Evolutionary conservation across 2,797 vertebrate species (phyloP), one percentile per base, ranked within the genome.

Genomic region (Picus viridis): DNA sequence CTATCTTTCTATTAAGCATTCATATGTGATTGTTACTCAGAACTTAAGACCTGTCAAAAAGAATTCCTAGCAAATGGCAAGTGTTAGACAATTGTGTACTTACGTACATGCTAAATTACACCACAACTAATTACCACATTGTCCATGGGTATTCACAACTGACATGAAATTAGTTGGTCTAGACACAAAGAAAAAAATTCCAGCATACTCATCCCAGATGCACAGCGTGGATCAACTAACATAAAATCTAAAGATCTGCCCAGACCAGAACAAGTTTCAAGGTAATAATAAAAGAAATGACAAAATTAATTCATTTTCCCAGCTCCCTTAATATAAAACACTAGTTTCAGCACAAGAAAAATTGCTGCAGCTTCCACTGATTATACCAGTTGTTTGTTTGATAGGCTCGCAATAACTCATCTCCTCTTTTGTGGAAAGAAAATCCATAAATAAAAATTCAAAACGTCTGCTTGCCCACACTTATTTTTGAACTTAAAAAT

Each of bases 401-500:
- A 97, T 67, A 94, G 94, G 96, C 84, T 74, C 6, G 4, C 30
- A 92, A 64, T 63, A 76, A 80, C 36, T 74, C 18, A 34, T 64
- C 17, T 57, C 47, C 73, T 58, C 88, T 86, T 86, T 89, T 81
- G 64, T n/a, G 83, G 51, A 29, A 56, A 91, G 75, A 93, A 95
- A 95, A 96, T 92, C 88, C 27, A 51, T 51, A 85, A 97, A 90
- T 80, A 94, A 92, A 96, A 94, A 93, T 89, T 7, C 12, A 93
- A 96, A 96, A 57, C 47, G 70, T 95, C 96, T 97, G 77, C 75
- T 69, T 97, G 92, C 90, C 93, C 90, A 96, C 65, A 77, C 92
- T 95, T 98, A 96, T 68, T 97, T 97, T 94, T 96, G 90, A 91
- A 96, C 92, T 94, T 94, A 72, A 94, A 93, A 95, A 96, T 95